Evolutionary conservation across 2,113 vertebrate genomes (phyloP).

Genomic region (Cyanoderma ruficeps): DNA sequence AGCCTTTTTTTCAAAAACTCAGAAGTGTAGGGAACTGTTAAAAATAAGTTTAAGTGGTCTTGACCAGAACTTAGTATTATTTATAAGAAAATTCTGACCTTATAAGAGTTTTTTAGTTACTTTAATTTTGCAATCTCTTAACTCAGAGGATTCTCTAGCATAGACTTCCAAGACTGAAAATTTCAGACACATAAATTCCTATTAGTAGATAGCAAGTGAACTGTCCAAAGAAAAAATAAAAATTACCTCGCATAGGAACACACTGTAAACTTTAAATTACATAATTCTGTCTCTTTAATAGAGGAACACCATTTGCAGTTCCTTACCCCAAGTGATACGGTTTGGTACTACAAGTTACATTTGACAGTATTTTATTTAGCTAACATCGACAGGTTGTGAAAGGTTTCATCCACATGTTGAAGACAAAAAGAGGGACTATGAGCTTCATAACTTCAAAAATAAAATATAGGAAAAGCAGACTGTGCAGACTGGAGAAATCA

Average conservation of each 20-base stretch:
- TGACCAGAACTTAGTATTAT: not conserved
- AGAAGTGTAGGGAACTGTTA: not conserved
- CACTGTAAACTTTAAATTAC: not conserved
- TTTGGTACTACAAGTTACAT: not conserved
- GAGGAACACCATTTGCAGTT: not conserved
- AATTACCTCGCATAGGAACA: not conserved
- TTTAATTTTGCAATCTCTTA: not conserved
- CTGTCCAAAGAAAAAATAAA: not conserved
- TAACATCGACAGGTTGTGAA: not conserved
- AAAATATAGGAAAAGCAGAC: not conserved
- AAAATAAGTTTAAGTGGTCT: not conserved
- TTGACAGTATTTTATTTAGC: not conserved
- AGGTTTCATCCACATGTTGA: not conserved
- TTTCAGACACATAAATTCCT: not conserved
- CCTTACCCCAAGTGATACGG: not conserved
- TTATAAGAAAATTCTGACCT: not conserved
- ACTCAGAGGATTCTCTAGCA: not conserved
- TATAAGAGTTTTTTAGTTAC: not conserved
- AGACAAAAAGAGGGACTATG: not conserved
- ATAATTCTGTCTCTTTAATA: not conserved
- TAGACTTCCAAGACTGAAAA: not conserved
- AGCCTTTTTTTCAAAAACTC: not conserved
- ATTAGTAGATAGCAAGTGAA: not conserved
- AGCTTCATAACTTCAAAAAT: not conserved
- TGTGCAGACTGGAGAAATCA: fast-evolving